Base-by-base conservation (phyloP, 2,113 vertebrate species). In the Mus pahari region DNA sequence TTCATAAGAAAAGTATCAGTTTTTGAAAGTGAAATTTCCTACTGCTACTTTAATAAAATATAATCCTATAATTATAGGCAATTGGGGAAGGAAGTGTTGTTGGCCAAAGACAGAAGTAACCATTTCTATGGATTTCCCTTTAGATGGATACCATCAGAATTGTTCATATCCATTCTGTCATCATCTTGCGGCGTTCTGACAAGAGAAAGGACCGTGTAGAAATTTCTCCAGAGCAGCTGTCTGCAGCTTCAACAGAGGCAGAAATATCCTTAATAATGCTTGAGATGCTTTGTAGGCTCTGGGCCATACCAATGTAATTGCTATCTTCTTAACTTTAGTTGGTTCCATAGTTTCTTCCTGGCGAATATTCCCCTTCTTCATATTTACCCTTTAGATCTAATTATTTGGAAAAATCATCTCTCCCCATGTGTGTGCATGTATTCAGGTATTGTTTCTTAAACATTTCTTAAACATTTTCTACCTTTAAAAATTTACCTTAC, bases 191-290 rank as follows among this genome's bases (percentile, higher is more conserved):
- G 50, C 99, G 99, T 92, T 99, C 99, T 0, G 99, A 99, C 97
- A 99, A 99, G 98, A 98, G 99, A 93, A 99, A 99, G 77, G 99
- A 99, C 96, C 99, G 99, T 0, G 99, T 99, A 96, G 99, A 99
- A 97, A 99, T 99, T 96, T 99, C 99, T 0, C 99, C 99, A 0
- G 99, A 99, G 97, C 99, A 99, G 98, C 99, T 99, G 39, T 99
- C 99, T 1, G 99, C 99, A 1, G 99, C 99, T 60, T 99, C 99
- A 77, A 99, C 99, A 4, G 99, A 99, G 96, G 99, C 99, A 7
- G 99, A 99, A 98, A 99, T 99, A 99, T 99, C 99, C 99, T 99
- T 99, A 89, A 14, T 71, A 83, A 64, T 87, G 42, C 22, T 33
- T 71, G 33, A 91, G 36, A 86, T 60, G 26, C 5, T 68, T 78